phyloP scores from a whole-genome alignment of 1,140 invertebrate genomes.

The Apis cerana region DNA sequence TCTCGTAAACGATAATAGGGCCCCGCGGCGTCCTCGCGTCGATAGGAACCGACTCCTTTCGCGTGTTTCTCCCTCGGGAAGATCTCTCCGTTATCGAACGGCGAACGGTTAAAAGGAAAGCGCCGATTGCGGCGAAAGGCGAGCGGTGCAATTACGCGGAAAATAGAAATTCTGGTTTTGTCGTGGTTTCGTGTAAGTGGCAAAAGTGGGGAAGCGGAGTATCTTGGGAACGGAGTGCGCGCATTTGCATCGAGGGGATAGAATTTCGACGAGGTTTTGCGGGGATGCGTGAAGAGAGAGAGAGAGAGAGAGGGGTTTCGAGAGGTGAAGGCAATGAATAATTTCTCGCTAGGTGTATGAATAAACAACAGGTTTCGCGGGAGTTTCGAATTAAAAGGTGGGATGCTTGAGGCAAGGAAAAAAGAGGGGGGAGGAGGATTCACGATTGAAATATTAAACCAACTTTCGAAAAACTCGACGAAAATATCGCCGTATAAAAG shows the following conservation, averaged over 20 bases:
- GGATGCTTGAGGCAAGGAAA: not conserved
- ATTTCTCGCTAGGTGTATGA: conserved; percentile 34
- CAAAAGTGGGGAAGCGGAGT: not conserved
- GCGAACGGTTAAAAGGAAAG: not conserved
- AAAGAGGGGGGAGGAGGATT: not conserved
- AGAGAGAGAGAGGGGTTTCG: not conserved
- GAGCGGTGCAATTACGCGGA: not conserved
- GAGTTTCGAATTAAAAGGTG: conserved; percentile 25
- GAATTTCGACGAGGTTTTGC: not conserved
- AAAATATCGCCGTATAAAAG: not conserved
- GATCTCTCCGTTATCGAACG: not conserved
- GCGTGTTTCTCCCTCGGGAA: not conserved
- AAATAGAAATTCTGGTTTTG: not conserved
- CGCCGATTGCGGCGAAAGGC: not conserved
- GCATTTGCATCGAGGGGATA: not conserved
- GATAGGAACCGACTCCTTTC: not conserved
- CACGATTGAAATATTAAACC: conserved; percentile 16
- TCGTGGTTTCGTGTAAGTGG: no score
- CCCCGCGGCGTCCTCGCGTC: not conserved
- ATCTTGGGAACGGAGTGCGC: not conserved
- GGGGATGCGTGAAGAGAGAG: no score
- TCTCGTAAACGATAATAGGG: not conserved
- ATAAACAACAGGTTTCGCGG: conserved; percentile 15
- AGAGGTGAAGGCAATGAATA: conserved; percentile 29
- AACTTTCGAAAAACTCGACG: not conserved